phyloP scores from a whole-genome alignment of 2,888 invertebrate genomes.

The Patella ulyssiponensis region DNA sequence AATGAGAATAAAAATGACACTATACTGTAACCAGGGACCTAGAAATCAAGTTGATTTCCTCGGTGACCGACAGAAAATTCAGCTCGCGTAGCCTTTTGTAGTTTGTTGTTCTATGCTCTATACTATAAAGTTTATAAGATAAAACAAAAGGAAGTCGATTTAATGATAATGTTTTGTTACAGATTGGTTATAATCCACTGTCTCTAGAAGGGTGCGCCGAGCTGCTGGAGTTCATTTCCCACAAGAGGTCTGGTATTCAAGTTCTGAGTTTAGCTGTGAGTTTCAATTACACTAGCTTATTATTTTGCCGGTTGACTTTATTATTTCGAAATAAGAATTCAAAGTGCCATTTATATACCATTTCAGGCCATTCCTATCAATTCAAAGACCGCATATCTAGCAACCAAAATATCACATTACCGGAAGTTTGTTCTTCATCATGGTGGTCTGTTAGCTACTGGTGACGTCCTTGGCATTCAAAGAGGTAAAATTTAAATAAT shows the following conservation, averaged over 20 bases:
- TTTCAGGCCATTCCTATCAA: slow-evolving; percentile 66
- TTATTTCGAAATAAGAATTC: no score
- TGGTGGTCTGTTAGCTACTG: slow-evolving; percentile 62
- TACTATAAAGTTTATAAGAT: no score
- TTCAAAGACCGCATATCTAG: slow-evolving; percentile 58
- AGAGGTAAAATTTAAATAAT: slow-evolving; percentile 44
- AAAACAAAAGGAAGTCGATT: slow-evolving; percentile 10
- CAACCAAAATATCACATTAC: slow-evolving; percentile 55
- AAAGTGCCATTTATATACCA: background rate
- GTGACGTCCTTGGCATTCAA: slow-evolving; percentile 64
- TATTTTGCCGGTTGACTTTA: no score
- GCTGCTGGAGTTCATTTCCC: slow-evolving; percentile 57
- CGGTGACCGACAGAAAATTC: no score
- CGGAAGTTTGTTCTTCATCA: slow-evolving; percentile 59
- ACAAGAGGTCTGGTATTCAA: slow-evolving; percentile 43
- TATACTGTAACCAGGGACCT: no score
- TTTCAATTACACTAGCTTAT: background rate
- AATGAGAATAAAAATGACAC: no score
- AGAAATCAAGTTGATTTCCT: no score
- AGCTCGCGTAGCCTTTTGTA: no score
- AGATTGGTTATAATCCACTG: slow-evolving; percentile 69
- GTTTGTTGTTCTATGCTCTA: no score
- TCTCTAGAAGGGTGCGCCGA: slow-evolving; percentile 69
- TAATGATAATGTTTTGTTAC: slow-evolving; percentile 23
- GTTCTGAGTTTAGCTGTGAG: slow-evolving; percentile 61